A percentile compares a stretch with the other conserved stretches of the same genome.
phyloP scores from a whole-genome alignment of 2,113 vertebrate species.

The Mesitornis unicolor region DNA sequence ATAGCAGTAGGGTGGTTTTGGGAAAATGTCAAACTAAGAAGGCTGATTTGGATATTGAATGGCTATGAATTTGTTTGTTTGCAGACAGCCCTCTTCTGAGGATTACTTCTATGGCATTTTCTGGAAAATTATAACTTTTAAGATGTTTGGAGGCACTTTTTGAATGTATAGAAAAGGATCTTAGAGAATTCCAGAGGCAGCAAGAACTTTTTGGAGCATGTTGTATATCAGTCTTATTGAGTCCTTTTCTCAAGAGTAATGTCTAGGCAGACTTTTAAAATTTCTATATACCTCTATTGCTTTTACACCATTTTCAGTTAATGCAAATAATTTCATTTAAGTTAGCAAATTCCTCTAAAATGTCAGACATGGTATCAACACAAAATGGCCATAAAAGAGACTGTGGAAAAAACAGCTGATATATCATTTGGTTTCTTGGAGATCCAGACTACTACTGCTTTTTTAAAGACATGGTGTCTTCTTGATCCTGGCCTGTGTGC shows the following conservation, averaged over 20 bases:
- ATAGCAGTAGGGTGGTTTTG: neutral
- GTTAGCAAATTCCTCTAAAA: neutral
- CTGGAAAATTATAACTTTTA: neutral
- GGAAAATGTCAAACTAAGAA: neutral
- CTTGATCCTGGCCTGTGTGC: neutral
- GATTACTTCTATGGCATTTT: neutral
- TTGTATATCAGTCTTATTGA: neutral
- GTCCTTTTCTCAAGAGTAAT: neutral
- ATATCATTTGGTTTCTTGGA: neutral
- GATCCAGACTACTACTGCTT: neutral
- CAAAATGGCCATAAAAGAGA: neutral
- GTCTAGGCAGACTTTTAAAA: neutral
- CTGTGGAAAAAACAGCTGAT: neutral
- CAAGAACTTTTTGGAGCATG: neutral
- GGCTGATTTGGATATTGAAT: neutral
- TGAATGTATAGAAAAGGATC: neutral
- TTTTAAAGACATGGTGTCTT: neutral
- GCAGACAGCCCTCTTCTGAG: neutral
- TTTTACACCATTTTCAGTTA: neutral
- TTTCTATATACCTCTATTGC: neutral
- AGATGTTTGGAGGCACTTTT: neutral
- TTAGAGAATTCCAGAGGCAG: neutral
- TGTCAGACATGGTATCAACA: neutral
- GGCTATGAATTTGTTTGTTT: neutral
- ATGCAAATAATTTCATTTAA: neutral